Evolutionary conservation across 2,797 vertebrate species (phyloP), one percentile per base, ranked within the genome.

Genomic region (Anabas testudineus): DNA sequence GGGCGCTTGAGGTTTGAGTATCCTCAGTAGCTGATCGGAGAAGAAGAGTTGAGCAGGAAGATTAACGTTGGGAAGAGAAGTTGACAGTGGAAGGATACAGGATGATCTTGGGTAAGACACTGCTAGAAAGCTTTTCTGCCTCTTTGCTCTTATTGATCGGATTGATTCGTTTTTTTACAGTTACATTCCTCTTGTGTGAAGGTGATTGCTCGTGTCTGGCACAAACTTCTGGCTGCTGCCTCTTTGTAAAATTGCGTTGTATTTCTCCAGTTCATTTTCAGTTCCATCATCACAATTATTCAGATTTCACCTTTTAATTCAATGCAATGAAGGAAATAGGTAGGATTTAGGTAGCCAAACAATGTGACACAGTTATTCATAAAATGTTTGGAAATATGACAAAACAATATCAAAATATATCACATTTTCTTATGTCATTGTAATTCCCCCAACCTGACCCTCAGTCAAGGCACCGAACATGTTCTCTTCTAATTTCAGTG

Each of bases 41-140:
- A 65, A 47, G 56, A 71, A 32, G 76, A 82, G 60, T 52, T 60
- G 24, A 78, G 76, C 45, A 6, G 67, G 80, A 80, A 63, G 70
- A 79, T 30, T 47, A 69, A 59, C 76, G 75, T 70, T 78, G 57
- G 70, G 61, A 61, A 61, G 49, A 86, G 64, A 78, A 85, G 78
- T 80, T 85, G 74, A 87, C 66, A 61, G 87, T 83, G 83, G 87
- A 90, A 67, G 81, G 81, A 87, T 85, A 78, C 84, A 90, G 79
- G 82, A 93, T 93, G 92, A 87, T 93, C 71, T 70, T 93, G 79
- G 91, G 92, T 93, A 91, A 92, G 91, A 81, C 32, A 18, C 47
- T 16, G 21, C 63, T 47, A 46, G 32, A 69, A 37, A 22, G 32
- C n/a, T 70, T 65, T 78, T 49, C 49, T 55, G 47, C 15, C 10